These are phyloP conservation scores for Sminthurides aquaticus DNA, from an alignment of 2,888 invertebrate genomes.

Conservation along the genomic window DNA sequence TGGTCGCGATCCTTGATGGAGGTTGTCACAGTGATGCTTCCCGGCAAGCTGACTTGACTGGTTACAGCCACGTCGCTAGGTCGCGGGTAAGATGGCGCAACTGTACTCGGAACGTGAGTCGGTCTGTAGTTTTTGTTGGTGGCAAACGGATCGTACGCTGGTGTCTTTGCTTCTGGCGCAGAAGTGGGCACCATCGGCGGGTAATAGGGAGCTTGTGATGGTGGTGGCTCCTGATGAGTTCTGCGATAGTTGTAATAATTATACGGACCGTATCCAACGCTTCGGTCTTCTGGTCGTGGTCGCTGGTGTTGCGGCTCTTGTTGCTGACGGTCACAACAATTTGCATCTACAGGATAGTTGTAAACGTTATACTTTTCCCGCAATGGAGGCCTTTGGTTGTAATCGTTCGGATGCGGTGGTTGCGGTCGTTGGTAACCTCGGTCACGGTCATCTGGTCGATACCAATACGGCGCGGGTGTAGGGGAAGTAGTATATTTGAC, in stretches of 20 bases:
- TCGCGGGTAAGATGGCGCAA: background rate
- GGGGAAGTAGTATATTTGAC: background rate
- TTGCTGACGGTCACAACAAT: background rate
- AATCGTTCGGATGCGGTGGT: background rate
- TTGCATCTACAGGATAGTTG: background rate
- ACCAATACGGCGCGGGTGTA: background rate
- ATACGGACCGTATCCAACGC: background rate
- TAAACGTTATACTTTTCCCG: background rate
- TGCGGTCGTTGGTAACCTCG: background rate
- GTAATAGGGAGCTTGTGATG: background rate
- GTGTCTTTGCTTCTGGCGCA: background rate
- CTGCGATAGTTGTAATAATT: slow-evolving; percentile 2
- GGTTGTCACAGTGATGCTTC: background rate
- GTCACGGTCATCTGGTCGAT: background rate
- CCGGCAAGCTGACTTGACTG: background rate
- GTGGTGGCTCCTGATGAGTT: background rate
- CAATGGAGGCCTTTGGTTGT: background rate
- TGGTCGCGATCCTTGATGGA: background rate
- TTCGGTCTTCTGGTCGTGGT: background rate
- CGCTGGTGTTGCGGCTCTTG: background rate
- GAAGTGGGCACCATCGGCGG: background rate
- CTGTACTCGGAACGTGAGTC: background rate
- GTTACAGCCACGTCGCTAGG: background rate
- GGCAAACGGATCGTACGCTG: background rate
- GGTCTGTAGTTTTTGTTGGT: background rate